These are phyloP conservation scores for Philereme transversata DNA, from an alignment of 2,888 invertebrate genomes.

Conservation along the genomic window DNA sequence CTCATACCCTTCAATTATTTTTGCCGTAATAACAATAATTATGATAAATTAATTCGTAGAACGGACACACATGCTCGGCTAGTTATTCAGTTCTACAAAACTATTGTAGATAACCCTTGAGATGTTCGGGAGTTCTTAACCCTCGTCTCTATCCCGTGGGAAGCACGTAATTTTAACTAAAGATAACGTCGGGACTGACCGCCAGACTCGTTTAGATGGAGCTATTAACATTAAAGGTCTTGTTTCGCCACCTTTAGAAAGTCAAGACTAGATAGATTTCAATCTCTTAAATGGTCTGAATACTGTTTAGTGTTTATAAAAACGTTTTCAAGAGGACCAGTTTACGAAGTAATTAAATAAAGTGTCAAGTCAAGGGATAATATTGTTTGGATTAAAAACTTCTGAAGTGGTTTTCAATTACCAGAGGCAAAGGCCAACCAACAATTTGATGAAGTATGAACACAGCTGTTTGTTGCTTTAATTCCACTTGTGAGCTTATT, in stretches of 20 bases:
- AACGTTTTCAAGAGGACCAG: slow-evolving; percentile 13
- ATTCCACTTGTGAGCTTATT: neutral
- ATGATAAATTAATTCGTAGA: slow-evolving; percentile 41
- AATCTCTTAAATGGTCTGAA: slow-evolving; percentile 20
- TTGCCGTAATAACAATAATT: slow-evolving; percentile 17
- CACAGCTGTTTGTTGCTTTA: slow-evolving; percentile 1
- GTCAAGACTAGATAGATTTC: slow-evolving; percentile 23
- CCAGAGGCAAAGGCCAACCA: neutral
- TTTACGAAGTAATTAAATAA: slow-evolving; percentile 12
- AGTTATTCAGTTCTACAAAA: slow-evolving; percentile 55
- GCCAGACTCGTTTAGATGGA: slow-evolving; percentile 44
- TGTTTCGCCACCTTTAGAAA: slow-evolving; percentile 29
- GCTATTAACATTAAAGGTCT: slow-evolving; percentile 36
- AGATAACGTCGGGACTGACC: slow-evolving; percentile 55
- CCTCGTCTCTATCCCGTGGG: slow-evolving; percentile 52
- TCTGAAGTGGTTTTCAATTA: slow-evolving; percentile 1
- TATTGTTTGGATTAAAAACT: slow-evolving; percentile 7
- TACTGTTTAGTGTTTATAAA: neutral
- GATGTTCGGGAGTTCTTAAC: slow-evolving; percentile 41
- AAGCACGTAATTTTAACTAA: slow-evolving; percentile 44
- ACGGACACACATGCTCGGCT: slow-evolving; percentile 42
- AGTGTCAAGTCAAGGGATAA: slow-evolving; percentile 17
- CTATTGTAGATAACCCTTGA: slow-evolving; percentile 60
- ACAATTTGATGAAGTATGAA: slow-evolving; percentile 1
- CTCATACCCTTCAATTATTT: slow-evolving; percentile 12